Base-by-base conservation (phyloP, 1,140 invertebrate species). In the Tenebrio molitor region DNA sequence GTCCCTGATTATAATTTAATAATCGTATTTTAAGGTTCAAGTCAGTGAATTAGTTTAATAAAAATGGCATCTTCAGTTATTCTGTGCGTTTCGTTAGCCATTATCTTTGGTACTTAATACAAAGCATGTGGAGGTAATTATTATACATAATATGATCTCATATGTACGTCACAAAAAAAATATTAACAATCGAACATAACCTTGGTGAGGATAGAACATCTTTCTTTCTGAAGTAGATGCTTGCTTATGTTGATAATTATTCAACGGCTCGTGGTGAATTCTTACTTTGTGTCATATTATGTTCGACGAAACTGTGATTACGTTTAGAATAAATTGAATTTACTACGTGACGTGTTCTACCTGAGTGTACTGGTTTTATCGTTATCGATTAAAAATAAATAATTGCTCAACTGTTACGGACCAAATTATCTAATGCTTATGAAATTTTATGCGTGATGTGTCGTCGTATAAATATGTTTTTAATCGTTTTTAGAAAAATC, bases 131-230 rank as follows among this genome's bases (percentile, higher is more conserved):
- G n/a, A n/a, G n/a, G n/a, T n/a, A n/a, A n/a, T n/a, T n/a, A n/a
- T n/a, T n/a, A n/a, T n/a, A n/a, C n/a, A n/a, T n/a, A n/a, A n/a
- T 58, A 29, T 58, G 50, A 58, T 58, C 50, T 58, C 50, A 58
- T 23, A 23, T 58, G 29, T 17, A 58, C 50, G 50, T 58, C 50
- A 58, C 15, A 42, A 42, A 66, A 12, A 41, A 36, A 42, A 66
- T 66, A 14, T 7, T 19, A 46, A 66, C 64, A 66, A 16, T 66
- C 36, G 64, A 66, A 23, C 39, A 16, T 21, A 34, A 66, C 64
- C 64, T 66, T 66, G 64, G 64, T 17, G 25, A 17, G 36, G 36
- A 66, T 66, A 5, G 25, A 23, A 58, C 44, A 50, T 50, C 16
- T 50, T 50, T 58, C 36, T 58, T 58, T 29, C 23, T 29, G 10